Evolutionary conservation across 2,797 vertebrate genomes (phyloP).

Genomic region (Molossus alvarezi): DNA sequence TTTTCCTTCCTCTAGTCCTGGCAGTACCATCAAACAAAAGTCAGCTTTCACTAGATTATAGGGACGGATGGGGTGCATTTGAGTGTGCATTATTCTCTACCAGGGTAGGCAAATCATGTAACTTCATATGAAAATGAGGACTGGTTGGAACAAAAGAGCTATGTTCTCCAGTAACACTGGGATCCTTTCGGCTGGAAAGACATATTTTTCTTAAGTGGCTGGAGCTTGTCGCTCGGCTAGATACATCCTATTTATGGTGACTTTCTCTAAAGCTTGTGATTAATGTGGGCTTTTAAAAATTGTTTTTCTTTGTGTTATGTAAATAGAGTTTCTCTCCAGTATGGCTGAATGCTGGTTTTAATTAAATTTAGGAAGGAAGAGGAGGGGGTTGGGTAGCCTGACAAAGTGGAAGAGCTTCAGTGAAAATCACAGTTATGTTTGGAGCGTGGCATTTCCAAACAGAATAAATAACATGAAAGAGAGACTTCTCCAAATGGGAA

Average conservation of each 20-base stretch:
- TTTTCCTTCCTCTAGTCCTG: conserved; percentile 43
- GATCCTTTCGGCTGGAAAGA: conserved; percentile 33
- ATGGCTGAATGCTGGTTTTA: conserved; percentile 86
- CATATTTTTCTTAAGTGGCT: conserved; percentile 77
- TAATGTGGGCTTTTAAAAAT: conserved; percentile 88
- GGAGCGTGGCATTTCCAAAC: conserved; percentile 84
- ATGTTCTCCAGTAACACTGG: background rate
- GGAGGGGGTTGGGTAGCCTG: conserved; percentile 64
- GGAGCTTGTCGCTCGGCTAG: conserved; percentile 75
- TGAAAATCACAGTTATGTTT: conserved; percentile 86
- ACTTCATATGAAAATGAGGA: conserved; percentile 51
- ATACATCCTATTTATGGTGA: conserved; percentile 84
- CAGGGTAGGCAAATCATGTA: background rate
- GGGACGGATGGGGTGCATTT: background rate
- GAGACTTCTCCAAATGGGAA: conserved; percentile 80
- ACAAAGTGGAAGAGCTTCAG: conserved; percentile 87
- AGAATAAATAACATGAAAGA: conserved; percentile 86
- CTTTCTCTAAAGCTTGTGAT: conserved; percentile 86
- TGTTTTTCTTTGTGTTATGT: conserved; percentile 88
- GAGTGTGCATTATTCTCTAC: background rate
- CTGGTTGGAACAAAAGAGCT: conserved; percentile 50
- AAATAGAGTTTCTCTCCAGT: conserved; percentile 88
- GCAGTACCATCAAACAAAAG: conserved; percentile 26
- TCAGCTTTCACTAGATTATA: background rate
- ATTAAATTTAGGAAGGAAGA: conserved; percentile 87